phyloP scores from a whole-genome alignment of 2,797 vertebrate genomes.

The Naso thynnoides region DNA sequence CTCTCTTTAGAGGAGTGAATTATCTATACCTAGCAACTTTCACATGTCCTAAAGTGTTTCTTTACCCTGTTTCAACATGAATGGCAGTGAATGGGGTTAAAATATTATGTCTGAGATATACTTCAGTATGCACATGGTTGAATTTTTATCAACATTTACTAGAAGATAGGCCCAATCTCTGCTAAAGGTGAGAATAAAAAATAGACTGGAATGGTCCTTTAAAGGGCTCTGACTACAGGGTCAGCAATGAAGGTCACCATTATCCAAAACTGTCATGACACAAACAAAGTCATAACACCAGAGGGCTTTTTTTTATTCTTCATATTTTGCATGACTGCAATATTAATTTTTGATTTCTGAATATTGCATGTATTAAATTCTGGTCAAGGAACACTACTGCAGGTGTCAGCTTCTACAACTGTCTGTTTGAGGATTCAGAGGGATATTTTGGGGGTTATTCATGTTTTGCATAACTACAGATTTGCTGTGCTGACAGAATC shows the following conservation, averaged over 20 bases:
- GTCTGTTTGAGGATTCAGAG: background rate
- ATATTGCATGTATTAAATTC: background rate
- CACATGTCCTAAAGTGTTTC: too few species aligned
- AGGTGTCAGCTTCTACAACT: background rate
- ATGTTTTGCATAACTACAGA: slow-evolving; percentile 16
- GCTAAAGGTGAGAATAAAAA: too few species aligned
- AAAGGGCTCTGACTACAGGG: background rate
- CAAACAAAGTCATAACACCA: background rate
- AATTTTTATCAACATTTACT: too few species aligned
- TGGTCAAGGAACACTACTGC: background rate
- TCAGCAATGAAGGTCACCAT: background rate
- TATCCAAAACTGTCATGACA: too few species aligned
- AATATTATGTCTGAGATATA: too few species aligned
- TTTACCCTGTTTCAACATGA: too few species aligned
- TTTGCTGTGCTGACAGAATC: slow-evolving; percentile 10
- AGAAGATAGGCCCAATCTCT: too few species aligned
- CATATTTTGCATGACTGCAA: background rate
- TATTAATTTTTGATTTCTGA: background rate
- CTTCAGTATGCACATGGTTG: too few species aligned
- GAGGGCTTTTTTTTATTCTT: background rate
- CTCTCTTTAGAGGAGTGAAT: too few species aligned
- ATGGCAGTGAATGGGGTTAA: too few species aligned
- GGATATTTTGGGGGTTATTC: slow-evolving; percentile 2
- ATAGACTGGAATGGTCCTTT: too few species aligned
- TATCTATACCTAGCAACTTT: too few species aligned